Percentiles rank a stretch among this genome's conserved stretches.
Evolutionary conservation across 2,888 invertebrate species (phyloP).

Genomic region (Dasysyrphus tricinctus): DNA sequence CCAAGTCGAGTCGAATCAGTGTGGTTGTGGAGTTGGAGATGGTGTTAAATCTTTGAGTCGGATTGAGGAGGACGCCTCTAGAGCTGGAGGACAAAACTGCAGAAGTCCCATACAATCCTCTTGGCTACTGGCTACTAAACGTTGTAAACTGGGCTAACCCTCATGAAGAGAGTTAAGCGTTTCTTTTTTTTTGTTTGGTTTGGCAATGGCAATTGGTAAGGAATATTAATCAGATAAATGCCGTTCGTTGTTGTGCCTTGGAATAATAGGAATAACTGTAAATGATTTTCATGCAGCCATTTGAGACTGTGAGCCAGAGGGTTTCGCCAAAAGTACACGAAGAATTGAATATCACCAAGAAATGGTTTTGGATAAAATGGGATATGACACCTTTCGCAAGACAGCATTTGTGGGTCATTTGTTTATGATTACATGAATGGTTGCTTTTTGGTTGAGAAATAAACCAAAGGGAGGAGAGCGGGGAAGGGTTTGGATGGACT

Average conservation of each 20-base stretch:
- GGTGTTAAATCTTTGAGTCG: constrained; percentile 62
- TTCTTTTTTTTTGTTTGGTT: constrained; percentile 15
- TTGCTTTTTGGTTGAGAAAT: constrained; percentile 11
- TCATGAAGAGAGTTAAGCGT: not conserved
- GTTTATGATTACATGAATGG: constrained; percentile 51
- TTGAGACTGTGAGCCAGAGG: not conserved
- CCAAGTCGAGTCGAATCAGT: not conserved
- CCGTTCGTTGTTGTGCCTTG: constrained; percentile 44
- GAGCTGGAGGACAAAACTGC: constrained; percentile 28
- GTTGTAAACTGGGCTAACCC: constrained; percentile 57
- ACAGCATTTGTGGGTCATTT: constrained; percentile 46
- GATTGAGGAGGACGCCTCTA: constrained; percentile 44
- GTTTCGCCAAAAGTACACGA: not conserved
- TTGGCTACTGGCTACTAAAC: constrained; percentile 30
- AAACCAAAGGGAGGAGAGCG: not conserved
- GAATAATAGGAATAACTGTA: constrained; percentile 63
- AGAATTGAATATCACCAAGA: constrained; percentile 30
- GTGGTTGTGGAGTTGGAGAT: constrained; percentile 42
- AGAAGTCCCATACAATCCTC: constrained; percentile 3
- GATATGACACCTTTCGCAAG: constrained; percentile 53
- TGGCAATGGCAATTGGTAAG: constrained; percentile 49
- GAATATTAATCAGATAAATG: constrained; percentile 74
- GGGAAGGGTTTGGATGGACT: not conserved
- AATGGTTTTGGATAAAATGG: constrained; percentile 45
- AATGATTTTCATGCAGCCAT: constrained; percentile 34